Conservation (phyloP, 2,888 invertebrate species). For the Netelia fuscicornis region DNA sequence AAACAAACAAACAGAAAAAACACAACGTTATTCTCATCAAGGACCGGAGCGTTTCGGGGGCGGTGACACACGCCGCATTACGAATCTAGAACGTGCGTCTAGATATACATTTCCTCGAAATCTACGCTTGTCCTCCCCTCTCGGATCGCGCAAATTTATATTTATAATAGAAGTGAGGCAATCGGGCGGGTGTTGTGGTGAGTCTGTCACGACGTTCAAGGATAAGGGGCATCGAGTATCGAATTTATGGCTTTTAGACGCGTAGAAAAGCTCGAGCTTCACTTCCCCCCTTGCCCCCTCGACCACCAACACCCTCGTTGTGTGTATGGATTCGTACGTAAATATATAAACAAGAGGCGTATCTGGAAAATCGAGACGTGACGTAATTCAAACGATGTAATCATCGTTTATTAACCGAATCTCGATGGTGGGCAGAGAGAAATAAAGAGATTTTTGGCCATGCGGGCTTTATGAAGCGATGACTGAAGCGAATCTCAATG, state of each 20-base stretch:
- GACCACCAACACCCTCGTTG: neutral
- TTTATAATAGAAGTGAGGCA: conserved; percentile 54
- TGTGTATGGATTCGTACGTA: neutral
- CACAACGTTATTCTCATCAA: neutral
- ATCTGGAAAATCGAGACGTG: conserved; percentile 53
- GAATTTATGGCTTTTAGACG: conserved; percentile 32
- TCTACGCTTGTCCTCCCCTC: conserved; percentile 31
- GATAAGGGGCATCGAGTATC: conserved; percentile 24
- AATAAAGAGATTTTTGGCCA: conserved; percentile 36
- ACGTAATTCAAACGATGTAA: conserved; percentile 47
- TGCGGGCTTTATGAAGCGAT: conserved; percentile 63
- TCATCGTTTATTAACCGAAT: conserved; percentile 46
- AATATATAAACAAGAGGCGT: conserved; percentile 6
- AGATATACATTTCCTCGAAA: conserved; percentile 44
- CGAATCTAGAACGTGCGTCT: conserved; percentile 40
- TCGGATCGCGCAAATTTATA: conserved; percentile 11
- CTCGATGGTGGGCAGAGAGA: conserved; percentile 9
- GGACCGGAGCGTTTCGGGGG: neutral
- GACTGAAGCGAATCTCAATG: conserved; percentile 36
- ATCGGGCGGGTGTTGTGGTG: conserved; percentile 2
- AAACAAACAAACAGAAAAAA: no score
- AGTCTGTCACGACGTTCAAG: conserved; percentile 17
- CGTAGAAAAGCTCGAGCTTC: neutral
- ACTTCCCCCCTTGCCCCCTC: no score
- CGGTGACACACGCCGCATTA: conserved; percentile 12